These are phyloP conservation scores for Zygaena filipendulae DNA, from an alignment of 2,888 invertebrate genomes.

Conservation along the genomic window DNA sequence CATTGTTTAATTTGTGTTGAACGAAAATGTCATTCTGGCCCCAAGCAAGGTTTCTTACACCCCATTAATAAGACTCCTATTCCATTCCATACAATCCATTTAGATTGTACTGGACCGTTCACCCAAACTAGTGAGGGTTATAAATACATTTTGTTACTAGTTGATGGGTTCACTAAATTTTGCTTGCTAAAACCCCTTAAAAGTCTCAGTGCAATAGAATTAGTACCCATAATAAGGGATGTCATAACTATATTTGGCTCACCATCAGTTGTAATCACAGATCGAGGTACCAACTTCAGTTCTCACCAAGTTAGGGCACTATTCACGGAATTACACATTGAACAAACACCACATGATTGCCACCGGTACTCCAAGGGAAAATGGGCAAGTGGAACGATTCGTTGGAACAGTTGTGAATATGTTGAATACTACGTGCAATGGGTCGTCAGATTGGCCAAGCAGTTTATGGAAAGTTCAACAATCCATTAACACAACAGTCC, in stretches of 20 bases:
- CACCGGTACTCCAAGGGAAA: constrained; percentile 14
- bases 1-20: constrained; percentile 15
- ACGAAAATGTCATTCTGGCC: constrained; percentile 14
- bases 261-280: constrained; percentile 12
- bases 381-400: constrained; percentile 14
- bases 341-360: constrained; percentile 16
- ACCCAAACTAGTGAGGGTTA: constrained; percentile 13
- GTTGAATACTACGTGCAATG: constrained; percentile 8
- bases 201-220: constrained; percentile 16
- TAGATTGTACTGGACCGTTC: constrained; percentile 25
- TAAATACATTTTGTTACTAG: constrained; percentile 18
- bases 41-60: constrained; percentile 16
- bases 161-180: no score
- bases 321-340: constrained; percentile 11
- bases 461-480: constrained; percentile 9
- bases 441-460: constrained; percentile 13
- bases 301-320: constrained; percentile 4
- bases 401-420: constrained; percentile 13
- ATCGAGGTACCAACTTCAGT: constrained; percentile 16
- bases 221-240: constrained; percentile 16
- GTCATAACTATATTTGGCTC: constrained; percentile 16
- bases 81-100: constrained; percentile 23
- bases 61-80: constrained; percentile 16
- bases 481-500: constrained; percentile 10
- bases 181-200: no score